Conservation (phyloP, 1,140 invertebrate species). For the Ptiloglossa arizonensis region DNA sequence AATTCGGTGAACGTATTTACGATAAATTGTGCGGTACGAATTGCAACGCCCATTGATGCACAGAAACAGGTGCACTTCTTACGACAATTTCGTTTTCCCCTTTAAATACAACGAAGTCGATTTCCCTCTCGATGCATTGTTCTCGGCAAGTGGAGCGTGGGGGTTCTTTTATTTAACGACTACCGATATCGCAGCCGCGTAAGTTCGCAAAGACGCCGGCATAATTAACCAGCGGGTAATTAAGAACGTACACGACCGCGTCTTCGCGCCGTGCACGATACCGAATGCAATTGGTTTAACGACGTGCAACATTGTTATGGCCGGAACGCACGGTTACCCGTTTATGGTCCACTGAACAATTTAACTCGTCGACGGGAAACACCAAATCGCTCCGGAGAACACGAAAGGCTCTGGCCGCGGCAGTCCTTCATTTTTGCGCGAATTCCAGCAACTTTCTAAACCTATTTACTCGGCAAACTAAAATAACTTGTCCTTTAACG, state of each 20-base stretch:
- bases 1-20: no score
- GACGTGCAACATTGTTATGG: constrained; percentile 62
- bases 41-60: no score
- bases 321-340: constrained; percentile 37
- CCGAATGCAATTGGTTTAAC: constrained; percentile 49
- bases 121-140: not conserved
- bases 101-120: no score
- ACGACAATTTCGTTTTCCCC: not conserved
- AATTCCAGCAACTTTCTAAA: constrained; percentile 1
- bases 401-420: not conserved
- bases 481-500: not conserved
- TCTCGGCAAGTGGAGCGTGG: not conserved
- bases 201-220: constrained; percentile 42
- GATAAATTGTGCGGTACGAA: no score
- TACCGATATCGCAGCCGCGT: constrained; percentile 15
- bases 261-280: constrained; percentile 6
- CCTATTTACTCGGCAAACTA: constrained; percentile 3
- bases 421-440: not conserved
- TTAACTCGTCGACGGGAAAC: constrained; percentile 25
- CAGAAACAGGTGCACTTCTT: no score
- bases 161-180: constrained; percentile 1
- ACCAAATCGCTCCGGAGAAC: not conserved
- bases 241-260: constrained; percentile 8
- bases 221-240: constrained; percentile 57
- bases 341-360: constrained; percentile 30